Conservation (phyloP, 2,797 vertebrate species). For the Myiotriccus ornatus region DNA sequence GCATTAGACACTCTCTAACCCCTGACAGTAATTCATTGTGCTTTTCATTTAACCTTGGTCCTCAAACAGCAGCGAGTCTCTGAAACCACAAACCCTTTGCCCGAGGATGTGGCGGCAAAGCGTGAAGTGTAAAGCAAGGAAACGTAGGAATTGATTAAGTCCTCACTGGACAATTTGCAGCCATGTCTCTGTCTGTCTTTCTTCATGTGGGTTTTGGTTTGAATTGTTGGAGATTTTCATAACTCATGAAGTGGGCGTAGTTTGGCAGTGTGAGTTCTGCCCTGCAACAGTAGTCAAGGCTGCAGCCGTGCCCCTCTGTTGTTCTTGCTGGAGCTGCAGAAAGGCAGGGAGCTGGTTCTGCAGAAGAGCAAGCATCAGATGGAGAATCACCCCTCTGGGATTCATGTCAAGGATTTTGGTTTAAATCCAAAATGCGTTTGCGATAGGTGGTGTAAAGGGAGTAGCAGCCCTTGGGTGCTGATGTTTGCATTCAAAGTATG, state of each 20-base stretch:
- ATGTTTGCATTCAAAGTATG: neutral
- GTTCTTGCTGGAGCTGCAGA: neutral
- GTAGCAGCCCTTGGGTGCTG: neutral
- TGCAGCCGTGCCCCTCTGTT: neutral
- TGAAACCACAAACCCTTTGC: neutral
- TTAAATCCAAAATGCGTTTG: neutral
- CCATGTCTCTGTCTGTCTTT: neutral
- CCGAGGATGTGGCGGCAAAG: neutral
- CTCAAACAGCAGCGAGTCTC: neutral
- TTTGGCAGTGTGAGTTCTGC: neutral
- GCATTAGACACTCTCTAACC: neutral
- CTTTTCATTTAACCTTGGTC: conserved; percentile 5
- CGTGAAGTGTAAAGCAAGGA: neutral
- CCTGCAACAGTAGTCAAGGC: neutral
- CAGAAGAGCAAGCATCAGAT: neutral
- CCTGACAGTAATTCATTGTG: neutral
- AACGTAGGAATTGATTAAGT: neutral
- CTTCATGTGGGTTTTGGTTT: neutral
- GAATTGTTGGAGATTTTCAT: neutral
- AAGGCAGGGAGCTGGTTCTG: neutral
- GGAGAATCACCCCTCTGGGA: neutral
- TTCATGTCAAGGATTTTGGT: neutral
- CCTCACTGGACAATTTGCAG: neutral
- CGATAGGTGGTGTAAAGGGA: neutral
- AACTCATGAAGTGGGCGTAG: neutral